Evolutionary conservation across 2,113 vertebrate species (phyloP).

Genomic region (Brachypteracias leptosomus): DNA sequence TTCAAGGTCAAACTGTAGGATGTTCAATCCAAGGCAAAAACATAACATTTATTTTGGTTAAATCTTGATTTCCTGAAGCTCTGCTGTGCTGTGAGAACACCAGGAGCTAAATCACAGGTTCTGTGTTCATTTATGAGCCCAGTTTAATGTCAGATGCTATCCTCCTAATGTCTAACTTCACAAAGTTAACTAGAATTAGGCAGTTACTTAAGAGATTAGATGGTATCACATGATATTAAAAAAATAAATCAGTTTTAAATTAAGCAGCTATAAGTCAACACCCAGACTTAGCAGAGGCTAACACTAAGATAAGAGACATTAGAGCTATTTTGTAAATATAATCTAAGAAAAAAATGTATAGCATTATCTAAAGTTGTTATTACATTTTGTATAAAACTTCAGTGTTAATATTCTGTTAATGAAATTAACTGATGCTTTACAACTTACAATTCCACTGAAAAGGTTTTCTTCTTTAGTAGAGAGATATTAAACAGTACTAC

Average conservation of each 20-base stretch:
- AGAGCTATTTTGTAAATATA: not conserved
- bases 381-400: not conserved
- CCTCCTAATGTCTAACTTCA: not conserved
- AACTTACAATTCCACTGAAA: not conserved
- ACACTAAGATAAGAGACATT: not conserved
- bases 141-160: slow-evolving; percentile 26
- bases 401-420: not conserved
- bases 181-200: not conserved
- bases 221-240: not conserved
- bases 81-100: not conserved
- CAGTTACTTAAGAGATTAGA: slow-evolving; percentile 23
- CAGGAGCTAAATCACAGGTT: not conserved
- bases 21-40: not conserved
- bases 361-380: not conserved
- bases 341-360: not conserved
- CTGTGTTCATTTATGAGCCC: not conserved
- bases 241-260: not conserved
- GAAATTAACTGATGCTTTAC: not conserved
- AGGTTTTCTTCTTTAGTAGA: not conserved
- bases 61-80: not conserved
- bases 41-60: not conserved
- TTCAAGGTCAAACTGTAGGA: slow-evolving; percentile 8
- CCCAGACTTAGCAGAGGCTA: not conserved
- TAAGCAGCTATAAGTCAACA: not conserved
- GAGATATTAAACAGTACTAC: not conserved